Percentiles rank a stretch among this genome's conserved stretches.
These are phyloP conservation scores for Teleopsis dalmanni DNA, from an alignment of 1,140 invertebrate genomes.

Conservation along the genomic window DNA sequence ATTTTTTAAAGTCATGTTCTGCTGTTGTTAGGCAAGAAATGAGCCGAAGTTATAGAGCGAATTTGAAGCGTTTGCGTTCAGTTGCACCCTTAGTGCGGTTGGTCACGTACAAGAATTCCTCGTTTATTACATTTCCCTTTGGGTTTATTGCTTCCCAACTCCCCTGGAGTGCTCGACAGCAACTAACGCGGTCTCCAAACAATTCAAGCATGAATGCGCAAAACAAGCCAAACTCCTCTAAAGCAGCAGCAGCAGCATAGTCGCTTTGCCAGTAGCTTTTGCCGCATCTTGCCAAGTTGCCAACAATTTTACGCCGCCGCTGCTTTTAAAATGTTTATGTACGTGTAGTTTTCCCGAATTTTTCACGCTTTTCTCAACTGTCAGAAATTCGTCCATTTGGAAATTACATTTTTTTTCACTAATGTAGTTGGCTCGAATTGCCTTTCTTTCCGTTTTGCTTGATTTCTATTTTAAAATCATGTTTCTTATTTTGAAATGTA, in stretches of 20 bases:
- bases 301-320: neutral
- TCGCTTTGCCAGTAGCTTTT: neutral
- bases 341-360: constrained; percentile 15
- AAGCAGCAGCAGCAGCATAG: too few species aligned
- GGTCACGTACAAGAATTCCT: constrained; percentile 45
- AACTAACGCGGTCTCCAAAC: neutral
- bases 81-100: constrained; percentile 41
- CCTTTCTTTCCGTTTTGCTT: constrained; percentile 1
- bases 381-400: constrained; percentile 26
- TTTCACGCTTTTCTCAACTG: constrained; percentile 38
- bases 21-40: too few species aligned
- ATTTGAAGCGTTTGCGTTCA: too few species aligned
- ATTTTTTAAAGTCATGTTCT: too few species aligned
- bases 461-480: constrained; percentile 3
- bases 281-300: neutral
- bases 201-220: too few species aligned
- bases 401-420: constrained; percentile 12
- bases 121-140: constrained; percentile 45
- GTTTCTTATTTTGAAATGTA: neutral
- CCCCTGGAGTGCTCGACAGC: neutral
- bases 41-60: too few species aligned
- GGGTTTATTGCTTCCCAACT: constrained; percentile 37
- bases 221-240: too few species aligned
- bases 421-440: too few species aligned
- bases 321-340: neutral